These are phyloP conservation scores for Babyrousa celebensis DNA, from an alignment of 2,797 vertebrate species.

Conservation along the genomic window DNA sequence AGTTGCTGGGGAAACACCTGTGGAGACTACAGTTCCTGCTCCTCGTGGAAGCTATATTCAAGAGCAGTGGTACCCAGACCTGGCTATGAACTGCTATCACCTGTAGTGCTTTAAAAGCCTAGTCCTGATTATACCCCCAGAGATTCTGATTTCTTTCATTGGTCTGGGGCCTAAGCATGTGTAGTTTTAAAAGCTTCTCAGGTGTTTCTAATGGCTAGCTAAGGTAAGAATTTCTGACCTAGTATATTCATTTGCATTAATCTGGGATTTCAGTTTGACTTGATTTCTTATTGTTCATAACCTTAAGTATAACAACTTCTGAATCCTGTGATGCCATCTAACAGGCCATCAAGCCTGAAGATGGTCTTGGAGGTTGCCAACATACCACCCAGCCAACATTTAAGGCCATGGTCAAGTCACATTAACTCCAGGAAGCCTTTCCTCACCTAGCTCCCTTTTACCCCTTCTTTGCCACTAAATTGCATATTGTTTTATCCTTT, in stretches of 20 bases:
- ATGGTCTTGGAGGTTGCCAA: neutral
- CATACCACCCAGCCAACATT: neutral
- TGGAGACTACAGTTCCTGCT: neutral
- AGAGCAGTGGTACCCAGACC: neutral
- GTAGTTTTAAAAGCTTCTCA: neutral
- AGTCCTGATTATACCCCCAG: neutral
- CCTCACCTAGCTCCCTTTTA: neutral
- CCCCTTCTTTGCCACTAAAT: neutral
- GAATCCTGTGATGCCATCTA: conserved; percentile 26
- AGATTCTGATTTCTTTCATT: too few species aligned
- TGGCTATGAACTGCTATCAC: neutral
- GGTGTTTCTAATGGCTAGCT: neutral
- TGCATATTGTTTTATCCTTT: neutral
- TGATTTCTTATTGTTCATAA: neutral
- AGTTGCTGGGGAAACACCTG: neutral
- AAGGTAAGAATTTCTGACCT: neutral
- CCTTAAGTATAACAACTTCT: neutral
- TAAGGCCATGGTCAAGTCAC: neutral
- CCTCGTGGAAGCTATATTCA: neutral
- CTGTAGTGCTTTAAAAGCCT: neutral
- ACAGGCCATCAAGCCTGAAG: neutral
- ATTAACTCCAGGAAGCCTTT: neutral
- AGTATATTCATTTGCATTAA: neutral
- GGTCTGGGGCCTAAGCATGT: too few species aligned
- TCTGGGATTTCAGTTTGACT: neutral